phyloP scores from a whole-genome alignment of 2,888 invertebrate genomes.

The Trachelus tabidus region DNA sequence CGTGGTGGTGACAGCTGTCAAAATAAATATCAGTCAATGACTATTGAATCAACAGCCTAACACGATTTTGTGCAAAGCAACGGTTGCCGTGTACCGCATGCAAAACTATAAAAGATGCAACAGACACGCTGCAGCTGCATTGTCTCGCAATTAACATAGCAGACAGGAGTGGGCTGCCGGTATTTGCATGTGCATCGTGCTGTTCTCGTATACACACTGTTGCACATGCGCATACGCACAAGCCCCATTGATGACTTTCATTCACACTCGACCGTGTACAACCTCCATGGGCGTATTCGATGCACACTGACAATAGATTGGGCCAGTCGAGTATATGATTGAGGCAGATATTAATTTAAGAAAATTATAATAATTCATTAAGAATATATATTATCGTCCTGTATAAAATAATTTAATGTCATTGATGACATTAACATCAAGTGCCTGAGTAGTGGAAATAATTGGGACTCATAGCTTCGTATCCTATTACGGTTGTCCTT shows the following conservation, averaged over 20 bases:
- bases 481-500: neutral
- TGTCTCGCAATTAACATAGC: slow-evolving; percentile 32
- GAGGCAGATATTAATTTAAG: neutral
- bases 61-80: neutral
- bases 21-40: neutral
- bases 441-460: neutral
- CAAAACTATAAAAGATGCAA: neutral
- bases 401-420: neutral
- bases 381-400: no score
- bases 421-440: neutral
- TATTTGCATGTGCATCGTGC: neutral
- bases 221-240: slow-evolving; percentile 21
- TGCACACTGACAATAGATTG: slow-evolving; percentile 1
- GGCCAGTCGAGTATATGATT: neutral
- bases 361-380: neutral
- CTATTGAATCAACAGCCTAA: neutral
- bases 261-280: slow-evolving; percentile 36
- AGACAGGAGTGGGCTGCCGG: slow-evolving; percentile 28
- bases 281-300: slow-evolving; percentile 34
- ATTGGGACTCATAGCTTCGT: neutral
- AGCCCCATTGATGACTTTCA: slow-evolving; percentile 45
- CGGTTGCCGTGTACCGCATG: neutral
- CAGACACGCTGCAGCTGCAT: neutral
- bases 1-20: neutral
- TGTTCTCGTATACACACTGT: neutral